These are phyloP conservation scores for Aleiodes testaceus DNA, from an alignment of 2,888 invertebrate genomes.

Conservation along the genomic window DNA sequence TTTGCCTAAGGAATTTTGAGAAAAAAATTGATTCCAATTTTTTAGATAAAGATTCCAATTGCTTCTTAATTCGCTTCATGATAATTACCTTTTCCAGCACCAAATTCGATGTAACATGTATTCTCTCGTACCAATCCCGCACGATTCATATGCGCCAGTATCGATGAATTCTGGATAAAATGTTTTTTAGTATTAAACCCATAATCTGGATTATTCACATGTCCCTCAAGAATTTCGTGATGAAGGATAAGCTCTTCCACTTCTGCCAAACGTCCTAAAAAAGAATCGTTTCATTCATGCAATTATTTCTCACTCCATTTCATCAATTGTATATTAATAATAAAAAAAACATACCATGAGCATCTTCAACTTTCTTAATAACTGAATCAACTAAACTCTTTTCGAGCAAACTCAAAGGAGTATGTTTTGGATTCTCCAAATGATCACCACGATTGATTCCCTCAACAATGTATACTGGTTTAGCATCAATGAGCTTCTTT, in stretches of 20 bases:
- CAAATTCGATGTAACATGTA: conserved; percentile 89
- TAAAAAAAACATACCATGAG: conserved; percentile 60
- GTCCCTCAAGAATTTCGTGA: conserved; percentile 74
- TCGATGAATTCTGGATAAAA: conserved; percentile 84
- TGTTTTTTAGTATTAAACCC: conserved; percentile 82
- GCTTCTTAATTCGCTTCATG: background rate
- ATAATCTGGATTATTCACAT: conserved; percentile 75
- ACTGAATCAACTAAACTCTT: conserved; percentile 56
- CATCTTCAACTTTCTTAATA: conserved; percentile 62
- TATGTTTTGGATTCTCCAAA: conserved; percentile 45
- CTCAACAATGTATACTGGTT: conserved; percentile 75
- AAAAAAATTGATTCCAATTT: background rate
- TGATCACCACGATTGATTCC: conserved; percentile 74
- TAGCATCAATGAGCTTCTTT: conserved; percentile 71
- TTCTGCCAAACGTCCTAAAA: conserved; percentile 61
- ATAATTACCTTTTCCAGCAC: conserved; percentile 87
- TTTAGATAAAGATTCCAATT: conserved; percentile 6
- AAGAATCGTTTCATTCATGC: background rate
- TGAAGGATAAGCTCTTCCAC: conserved; percentile 71
- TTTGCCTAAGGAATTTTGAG: conserved; percentile 75
- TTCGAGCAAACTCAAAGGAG: conserved; percentile 61
- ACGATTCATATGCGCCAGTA: conserved; percentile 81
- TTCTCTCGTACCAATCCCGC: conserved; percentile 77
- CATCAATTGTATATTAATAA: too few species aligned
- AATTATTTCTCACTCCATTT: too few species aligned